Conservation (phyloP, 1,140 invertebrate genomes). For the Drosophila pachea region DNA sequence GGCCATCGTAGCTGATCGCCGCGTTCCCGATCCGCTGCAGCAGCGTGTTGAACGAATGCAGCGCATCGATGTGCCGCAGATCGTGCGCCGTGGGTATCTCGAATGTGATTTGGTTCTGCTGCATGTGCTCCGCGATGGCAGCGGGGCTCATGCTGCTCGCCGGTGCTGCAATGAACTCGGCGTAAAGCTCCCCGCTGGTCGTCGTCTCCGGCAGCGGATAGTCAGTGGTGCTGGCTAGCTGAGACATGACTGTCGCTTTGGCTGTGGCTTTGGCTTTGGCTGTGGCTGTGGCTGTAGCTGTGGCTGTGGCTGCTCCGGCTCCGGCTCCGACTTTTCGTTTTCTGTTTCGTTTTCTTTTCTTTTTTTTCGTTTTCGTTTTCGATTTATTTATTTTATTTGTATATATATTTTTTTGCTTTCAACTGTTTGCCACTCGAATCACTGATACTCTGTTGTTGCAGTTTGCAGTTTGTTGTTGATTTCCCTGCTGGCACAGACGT, state of each 20-base stretch:
- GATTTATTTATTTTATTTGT: neutral
- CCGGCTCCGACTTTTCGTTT: no score
- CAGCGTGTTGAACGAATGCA: slow-evolving; percentile 71
- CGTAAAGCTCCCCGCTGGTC: slow-evolving; percentile 47
- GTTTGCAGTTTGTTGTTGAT: slow-evolving; percentile 6
- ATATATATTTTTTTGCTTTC: neutral
- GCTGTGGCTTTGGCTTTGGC: neutral
- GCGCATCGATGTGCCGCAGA: slow-evolving; percentile 71
- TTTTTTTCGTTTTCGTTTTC: slow-evolving; percentile 10
- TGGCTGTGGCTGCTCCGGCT: no score
- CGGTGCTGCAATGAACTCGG: slow-evolving; percentile 60
- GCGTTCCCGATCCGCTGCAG: slow-evolving; percentile 68
- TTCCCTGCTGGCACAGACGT: slow-evolving; percentile 47
- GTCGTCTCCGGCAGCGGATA: slow-evolving; percentile 49
- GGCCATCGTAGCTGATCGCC: slow-evolving; percentile 36
- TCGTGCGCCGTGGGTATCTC: slow-evolving; percentile 74
- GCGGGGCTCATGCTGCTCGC: slow-evolving; percentile 75
- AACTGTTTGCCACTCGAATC: slow-evolving; percentile 3
- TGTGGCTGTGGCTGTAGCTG: no score
- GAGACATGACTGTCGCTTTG: slow-evolving; percentile 10
- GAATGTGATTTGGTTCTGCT: slow-evolving; percentile 76
- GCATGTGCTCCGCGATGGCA: slow-evolving; percentile 68
- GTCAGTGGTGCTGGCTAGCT: slow-evolving; percentile 48
- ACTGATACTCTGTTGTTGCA: slow-evolving; percentile 16
- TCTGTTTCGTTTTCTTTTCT: slow-evolving; percentile 3